Base-by-base conservation (phyloP, 2,888 invertebrate genomes). In the Polyommatus iphigenia region DNA sequence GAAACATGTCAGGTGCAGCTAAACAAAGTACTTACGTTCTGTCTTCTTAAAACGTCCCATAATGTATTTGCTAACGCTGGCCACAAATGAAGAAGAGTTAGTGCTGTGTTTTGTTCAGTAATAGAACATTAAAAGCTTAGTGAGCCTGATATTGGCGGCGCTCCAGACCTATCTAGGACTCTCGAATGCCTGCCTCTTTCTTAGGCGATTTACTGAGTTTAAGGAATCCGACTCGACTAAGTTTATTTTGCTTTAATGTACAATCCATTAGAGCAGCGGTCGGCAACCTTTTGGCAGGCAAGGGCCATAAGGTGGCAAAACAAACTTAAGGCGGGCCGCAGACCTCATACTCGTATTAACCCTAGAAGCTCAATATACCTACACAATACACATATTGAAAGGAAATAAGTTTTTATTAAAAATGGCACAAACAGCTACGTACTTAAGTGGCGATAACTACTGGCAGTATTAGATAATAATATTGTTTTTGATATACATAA, bases 101-200 rank as follows among this genome's bases (percentile, higher is more conserved):
- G 18, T 71, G 18, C n/a, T 72, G 76, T 77, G 67, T 73, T 71
- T 78, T 78, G 81, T 78, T 76, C 59, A 71, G 79, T 80, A 79
- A 80, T 80, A 79, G 80, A 79, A 79, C 81, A 80, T 81, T 80
- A 81, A 81, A 78, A 77, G 76, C 78, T 79, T 78, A 75, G 71
- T 78, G 78, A 79, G 77, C 76, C 72, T 71, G 59, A 78, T 77
- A 79, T 79, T 82, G 82, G 82, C 81, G 71, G 54, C 57, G 54
- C 78, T 81, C 82, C 82, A 82, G 77, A 72, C 50, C 78, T 79
- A 79, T 78, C 80, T 78, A 78, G 78, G 79, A 81, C 77, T 79
- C 79, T 78, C 76, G 78, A 77, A 73, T 78, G 78, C 78, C 78
- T 78, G 78, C 77, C 78, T 67, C 29, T 32, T 32, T 67, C 67